These are phyloP conservation scores for Odontothrips loti DNA, from an alignment of 2,888 invertebrate genomes.

Conservation along the genomic window DNA sequence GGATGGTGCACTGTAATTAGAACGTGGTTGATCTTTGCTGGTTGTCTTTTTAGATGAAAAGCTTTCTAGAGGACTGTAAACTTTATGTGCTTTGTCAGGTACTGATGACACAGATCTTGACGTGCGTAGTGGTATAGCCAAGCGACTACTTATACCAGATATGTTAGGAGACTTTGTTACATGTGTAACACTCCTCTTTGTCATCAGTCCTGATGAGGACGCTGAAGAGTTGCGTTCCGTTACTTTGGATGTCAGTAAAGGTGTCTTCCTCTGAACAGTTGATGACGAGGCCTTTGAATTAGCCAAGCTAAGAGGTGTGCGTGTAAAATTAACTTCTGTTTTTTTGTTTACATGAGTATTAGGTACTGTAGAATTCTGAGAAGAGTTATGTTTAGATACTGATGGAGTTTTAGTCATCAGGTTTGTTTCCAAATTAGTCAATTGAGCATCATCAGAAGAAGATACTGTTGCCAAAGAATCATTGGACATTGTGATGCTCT, in stretches of 20 bases:
- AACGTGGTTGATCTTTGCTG: background rate
- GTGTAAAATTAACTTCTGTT: background rate
- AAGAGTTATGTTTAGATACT: background rate
- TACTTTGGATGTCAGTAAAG: background rate
- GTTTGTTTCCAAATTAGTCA: background rate
- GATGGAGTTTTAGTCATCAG: background rate
- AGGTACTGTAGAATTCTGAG: background rate
- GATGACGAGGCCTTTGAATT: background rate
- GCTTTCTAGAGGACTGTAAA: background rate
- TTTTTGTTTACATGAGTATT: background rate
- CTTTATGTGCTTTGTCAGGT: background rate
- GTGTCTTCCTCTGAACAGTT: background rate
- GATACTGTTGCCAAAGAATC: constrained; percentile 46
- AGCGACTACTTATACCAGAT: background rate
- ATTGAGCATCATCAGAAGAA: constrained; percentile 31
- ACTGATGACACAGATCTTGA: constrained; percentile 4
- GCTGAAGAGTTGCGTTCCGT: background rate
- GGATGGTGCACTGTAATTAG: background rate
- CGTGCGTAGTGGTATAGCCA: background rate
- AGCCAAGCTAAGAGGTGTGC: background rate
- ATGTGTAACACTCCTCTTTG: background rate
- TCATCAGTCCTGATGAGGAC: background rate
- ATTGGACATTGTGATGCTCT: constrained; percentile 46
- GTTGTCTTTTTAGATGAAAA: background rate
- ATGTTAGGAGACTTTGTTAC: background rate